Evolutionary conservation across 2,888 invertebrate species (phyloP), one percentile per base, ranked within the genome.

Genomic region (Netelia inedita): DNA sequence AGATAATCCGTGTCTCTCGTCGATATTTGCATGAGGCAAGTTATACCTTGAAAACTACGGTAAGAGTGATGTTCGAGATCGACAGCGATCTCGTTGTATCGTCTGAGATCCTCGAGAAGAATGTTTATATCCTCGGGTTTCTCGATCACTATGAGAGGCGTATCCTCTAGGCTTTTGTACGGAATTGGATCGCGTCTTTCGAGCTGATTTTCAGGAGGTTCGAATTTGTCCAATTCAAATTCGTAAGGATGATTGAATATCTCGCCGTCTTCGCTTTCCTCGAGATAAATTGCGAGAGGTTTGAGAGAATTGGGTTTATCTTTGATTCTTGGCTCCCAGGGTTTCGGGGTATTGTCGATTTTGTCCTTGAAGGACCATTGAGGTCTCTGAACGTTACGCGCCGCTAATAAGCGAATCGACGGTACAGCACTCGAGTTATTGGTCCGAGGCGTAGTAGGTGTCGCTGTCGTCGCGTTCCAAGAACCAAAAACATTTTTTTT

Each of bases 21-120:
- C 0, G 99, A 98, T 89, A 99, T 97, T 94, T 99, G 99, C 94
- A 99, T 96, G 1, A 99, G 95, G 93, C 99, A 99, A 0, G 99
- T 98, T 76, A 99, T 96, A 0, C 99, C 99, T 94, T 97, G 97
- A 93, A 97, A 99, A 0, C 97, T 96, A 82, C 99, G 95, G 92
- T 98, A 98, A 0, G 97, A 97, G 93, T 99, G 99, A 94, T 99
- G 98, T 95, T 98, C 98, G 71, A 99, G 94, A 94, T 99, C 99
- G 0, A 99, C 96, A 0, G 98, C 98, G 74, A 99, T 95, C 92
- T 97, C 97, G 1, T 94, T 94, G n/a, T 96, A 95, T 0, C 94
- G 94, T 59, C 94, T 94, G 82, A 99, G 94, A 85, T 97, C 96
- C 0, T 95, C 93, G 1, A 97, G 90, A 61, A 99, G 94, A 1